Evolutionary conservation across 2,797 vertebrate species (phyloP), one percentile per base, ranked within the genome.

Genomic region (Hoplostethus mediterraneus): DNA sequence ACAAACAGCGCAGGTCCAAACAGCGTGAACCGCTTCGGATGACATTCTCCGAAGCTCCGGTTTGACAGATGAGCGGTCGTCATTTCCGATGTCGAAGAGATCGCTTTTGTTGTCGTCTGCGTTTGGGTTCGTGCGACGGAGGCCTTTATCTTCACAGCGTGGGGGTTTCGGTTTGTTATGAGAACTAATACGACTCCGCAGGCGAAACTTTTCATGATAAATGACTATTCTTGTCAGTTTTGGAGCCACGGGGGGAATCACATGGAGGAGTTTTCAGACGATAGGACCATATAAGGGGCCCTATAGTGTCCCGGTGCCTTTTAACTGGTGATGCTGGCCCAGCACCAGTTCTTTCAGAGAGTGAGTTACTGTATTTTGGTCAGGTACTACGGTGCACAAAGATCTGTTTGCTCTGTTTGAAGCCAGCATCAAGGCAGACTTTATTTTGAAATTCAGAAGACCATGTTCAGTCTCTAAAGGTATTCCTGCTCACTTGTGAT

Each of bases 351-450:
- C 36, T 38, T 12, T 58, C 6, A 71, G 55, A 30, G 56, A 55
- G 47, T 53, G 69, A 63, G 67, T 77, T 65, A 36, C 52, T 79
- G 73, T 75, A 4, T 48, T 48, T n/a, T 80, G 72, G 59, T 76
- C 59, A 49, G 53, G 58, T 69, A 67, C 69, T 58, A 68, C 52
- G 67, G 66, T 45, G 63, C 31, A 33, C 31, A 33, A 33, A 33
- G 31, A 33, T 33, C 31, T 33, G 31, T 33, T 33, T 33, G 61
- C 62, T 75, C 62, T 36, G 38, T 64, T 31, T 72, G 40, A 75
- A 75, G 56, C 71, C 63, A 13, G 54, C 66, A 52, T 73, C 63
- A 67, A 76, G 62, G 65, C 57, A 14, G 0, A 56, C 81, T 77
- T 71, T 69, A 62, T 82, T 73, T 79, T 11, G 48, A 40, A 63